Conservation (phyloP, 2,797 vertebrate species). For the Sebastes trivittatus region DNA sequence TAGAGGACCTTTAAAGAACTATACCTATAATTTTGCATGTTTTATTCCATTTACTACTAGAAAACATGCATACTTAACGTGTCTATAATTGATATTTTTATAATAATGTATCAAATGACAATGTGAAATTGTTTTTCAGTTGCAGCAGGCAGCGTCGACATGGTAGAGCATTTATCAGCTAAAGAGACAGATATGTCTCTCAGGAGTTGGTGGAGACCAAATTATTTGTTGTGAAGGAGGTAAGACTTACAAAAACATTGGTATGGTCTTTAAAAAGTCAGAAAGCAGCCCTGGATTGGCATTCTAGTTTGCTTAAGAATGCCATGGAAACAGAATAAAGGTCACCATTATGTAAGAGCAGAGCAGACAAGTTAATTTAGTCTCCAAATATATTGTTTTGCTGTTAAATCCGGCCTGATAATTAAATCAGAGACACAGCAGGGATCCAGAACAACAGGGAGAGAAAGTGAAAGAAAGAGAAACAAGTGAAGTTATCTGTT, state of each 20-base stretch:
- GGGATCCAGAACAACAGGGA: neutral
- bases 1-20: neutral
- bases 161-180: neutral
- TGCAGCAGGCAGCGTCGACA: no score
- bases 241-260: neutral
- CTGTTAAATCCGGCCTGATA: slow-evolving; percentile 1
- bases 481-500: neutral
- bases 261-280: neutral
- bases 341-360: neutral
- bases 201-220: neutral
- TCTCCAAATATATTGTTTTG: neutral
- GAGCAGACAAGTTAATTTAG: neutral
- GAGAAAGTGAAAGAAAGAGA: slow-evolving; percentile 22
- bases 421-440: neutral
- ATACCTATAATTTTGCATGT: neutral
- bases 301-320: neutral
- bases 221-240: neutral
- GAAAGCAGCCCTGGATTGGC: neutral
- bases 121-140: neutral
- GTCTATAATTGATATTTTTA: neutral
- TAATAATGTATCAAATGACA: neutral
- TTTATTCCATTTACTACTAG: neutral
- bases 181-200: neutral
- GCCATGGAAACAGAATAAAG: slow-evolving; percentile 3
- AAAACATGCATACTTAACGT: neutral